phyloP scores from a whole-genome alignment of 2,888 invertebrate genomes.

The Pammene aurita region DNA sequence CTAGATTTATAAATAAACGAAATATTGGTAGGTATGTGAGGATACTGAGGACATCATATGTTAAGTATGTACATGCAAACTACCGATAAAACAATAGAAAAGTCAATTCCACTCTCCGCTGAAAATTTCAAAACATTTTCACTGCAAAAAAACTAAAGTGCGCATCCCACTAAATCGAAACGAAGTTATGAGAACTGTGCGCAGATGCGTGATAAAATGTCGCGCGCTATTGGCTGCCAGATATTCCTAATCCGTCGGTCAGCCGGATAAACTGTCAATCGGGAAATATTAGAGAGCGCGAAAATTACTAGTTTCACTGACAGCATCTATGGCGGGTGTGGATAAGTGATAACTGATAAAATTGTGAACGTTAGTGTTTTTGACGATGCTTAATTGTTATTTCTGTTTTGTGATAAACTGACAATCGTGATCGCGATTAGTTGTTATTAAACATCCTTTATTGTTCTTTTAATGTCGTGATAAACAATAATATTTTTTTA shows the following conservation, averaged over 20 bases:
- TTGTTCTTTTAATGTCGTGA: background rate
- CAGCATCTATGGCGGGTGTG: constrained; percentile 3
- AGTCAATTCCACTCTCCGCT: background rate
- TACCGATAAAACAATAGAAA: background rate
- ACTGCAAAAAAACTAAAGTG: constrained; percentile 15
- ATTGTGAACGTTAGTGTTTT: background rate
- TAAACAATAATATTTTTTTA: background rate
- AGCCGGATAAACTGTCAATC: constrained; percentile 58
- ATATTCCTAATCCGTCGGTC: constrained; percentile 49
- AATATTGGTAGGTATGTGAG: no score
- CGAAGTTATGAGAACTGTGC: constrained; percentile 20
- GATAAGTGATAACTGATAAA: constrained; percentile 6
- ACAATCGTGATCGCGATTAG: no score
- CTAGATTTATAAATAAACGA: no score
- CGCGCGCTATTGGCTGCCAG: constrained; percentile 57
- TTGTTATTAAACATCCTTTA: background rate
- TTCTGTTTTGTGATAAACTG: no score
- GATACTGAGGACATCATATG: no score
- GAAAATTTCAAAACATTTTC: constrained; percentile 1
- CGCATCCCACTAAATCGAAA: constrained; percentile 24
- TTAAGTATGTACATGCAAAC: background rate
- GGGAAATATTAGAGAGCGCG: constrained; percentile 55
- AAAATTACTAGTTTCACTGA: constrained; percentile 44
- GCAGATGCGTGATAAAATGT: constrained; percentile 55
- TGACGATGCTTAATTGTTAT: background rate